These are phyloP conservation scores for Diorhabda carinulata DNA, from an alignment of 1,140 invertebrate species.

Conservation along the genomic window DNA sequence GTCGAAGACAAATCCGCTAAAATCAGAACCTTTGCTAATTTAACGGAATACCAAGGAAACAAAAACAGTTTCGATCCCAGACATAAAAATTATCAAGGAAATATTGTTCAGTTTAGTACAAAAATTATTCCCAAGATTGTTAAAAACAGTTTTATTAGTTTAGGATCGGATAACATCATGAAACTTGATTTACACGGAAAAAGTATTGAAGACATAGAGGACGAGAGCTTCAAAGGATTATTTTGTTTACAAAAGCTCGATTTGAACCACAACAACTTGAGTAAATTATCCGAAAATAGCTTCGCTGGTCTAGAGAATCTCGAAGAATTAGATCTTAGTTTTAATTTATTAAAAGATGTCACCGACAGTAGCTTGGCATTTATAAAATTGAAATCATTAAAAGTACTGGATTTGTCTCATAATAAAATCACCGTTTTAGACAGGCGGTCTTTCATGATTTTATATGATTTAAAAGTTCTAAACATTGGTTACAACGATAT, in stretches of 20 bases:
- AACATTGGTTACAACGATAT: constrained; percentile 7
- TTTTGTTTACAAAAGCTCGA: constrained; percentile 22
- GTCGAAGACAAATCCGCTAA: neutral
- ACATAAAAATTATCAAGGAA: constrained; percentile 16
- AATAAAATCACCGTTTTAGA: constrained; percentile 7
- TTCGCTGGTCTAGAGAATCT: constrained; percentile 21
- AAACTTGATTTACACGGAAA: constrained; percentile 23
- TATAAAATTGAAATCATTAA: constrained; percentile 5
- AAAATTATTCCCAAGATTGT: constrained; percentile 14
- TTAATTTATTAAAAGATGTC: constrained; percentile 8
- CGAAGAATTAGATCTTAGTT: constrained; percentile 19
- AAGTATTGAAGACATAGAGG: constrained; percentile 16
- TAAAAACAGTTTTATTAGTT: constrained; percentile 25
- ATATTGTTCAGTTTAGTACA: constrained; percentile 19
- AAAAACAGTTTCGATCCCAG: constrained; percentile 13
- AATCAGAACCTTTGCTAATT: constrained; percentile 16
- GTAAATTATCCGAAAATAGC: constrained; percentile 14
- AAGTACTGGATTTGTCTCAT: constrained; percentile 10
- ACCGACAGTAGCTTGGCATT: constrained; percentile 4
- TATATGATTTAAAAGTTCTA: neutral
- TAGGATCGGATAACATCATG: constrained; percentile 21
- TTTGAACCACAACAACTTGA: constrained; percentile 23
- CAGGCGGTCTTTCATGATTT: neutral
- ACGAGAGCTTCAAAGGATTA: constrained; percentile 20
- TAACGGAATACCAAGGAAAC: constrained; percentile 21